These are phyloP conservation scores for Dipodomys spectabilis DNA, from an alignment of 2,113 vertebrate genomes.

Conservation along the genomic window DNA sequence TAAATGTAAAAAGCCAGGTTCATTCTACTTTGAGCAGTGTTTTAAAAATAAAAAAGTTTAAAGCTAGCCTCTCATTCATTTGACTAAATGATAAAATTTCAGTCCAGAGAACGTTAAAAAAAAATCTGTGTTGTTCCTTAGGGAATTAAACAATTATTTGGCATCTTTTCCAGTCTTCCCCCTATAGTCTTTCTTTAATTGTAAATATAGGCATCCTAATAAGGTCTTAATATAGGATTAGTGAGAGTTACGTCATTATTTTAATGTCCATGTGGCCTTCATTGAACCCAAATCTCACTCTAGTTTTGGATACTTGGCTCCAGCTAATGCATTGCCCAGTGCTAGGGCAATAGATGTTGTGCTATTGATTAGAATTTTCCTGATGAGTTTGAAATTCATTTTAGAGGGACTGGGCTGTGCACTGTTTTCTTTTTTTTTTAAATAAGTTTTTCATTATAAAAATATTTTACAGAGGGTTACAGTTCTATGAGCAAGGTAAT, in stretches of 20 bases:
- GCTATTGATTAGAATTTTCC: background rate
- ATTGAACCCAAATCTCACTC: background rate
- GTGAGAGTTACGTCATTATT: background rate
- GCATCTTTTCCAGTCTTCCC: background rate
- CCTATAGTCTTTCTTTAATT: background rate
- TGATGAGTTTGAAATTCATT: background rate
- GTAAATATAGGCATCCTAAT: background rate
- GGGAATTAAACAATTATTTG: background rate
- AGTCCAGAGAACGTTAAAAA: background rate
- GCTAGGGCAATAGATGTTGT: background rate
- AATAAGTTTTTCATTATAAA: no score
- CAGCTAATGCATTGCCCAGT: no score
- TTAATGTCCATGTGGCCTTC: background rate
- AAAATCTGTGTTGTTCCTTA: background rate
- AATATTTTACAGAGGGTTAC: no score
- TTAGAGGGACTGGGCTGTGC: background rate
- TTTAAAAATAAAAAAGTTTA: slow-evolving; percentile 42
- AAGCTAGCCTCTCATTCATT: background rate
- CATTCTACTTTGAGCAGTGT: background rate
- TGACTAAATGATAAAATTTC: background rate
- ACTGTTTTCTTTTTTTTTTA: no score
- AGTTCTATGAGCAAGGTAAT: no score
- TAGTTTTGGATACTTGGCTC: background rate
- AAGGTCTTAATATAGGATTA: background rate
- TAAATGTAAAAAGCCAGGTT: slow-evolving; percentile 58